Base-by-base conservation (phyloP, 2,113 vertebrate genomes). In the Actenoides hombroni region DNA sequence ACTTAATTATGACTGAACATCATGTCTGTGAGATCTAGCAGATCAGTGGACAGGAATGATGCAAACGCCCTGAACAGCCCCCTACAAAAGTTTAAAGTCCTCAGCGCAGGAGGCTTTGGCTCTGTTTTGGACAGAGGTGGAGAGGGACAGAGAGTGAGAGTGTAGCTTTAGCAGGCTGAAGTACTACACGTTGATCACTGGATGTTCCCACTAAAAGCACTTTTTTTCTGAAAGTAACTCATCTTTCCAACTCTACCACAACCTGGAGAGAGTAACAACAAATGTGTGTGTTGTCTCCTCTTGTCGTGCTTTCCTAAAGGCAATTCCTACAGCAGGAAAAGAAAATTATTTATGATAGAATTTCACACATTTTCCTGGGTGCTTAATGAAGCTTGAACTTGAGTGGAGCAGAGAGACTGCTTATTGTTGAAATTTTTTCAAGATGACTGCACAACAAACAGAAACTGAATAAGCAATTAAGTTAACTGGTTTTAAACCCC, bases 401-500 rank as follows among this genome's bases (percentile, higher is more conserved):
- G 92, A 96, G 90, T 25, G 12, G 75, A 94, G 63, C 70, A 83
- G 70, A 90, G 77, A 92, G 82, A 70, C 49, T 67, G 63, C 78
- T 96, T 91, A 92, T 67, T 94, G 87, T 88, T 77, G 85, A 90
- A 53, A 76, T 85, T 86, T 97, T 96, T 95, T 83, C 8, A 1
- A 97, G 90, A 95, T 96, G 90, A 95, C 87, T 95, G 93, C 93
- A 96, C 92, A 94, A 90, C 92, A 97, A 96, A 92, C 94, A 93
- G 81, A 92, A 95, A 95, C 67, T 59, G 78, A 96, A 92, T 77
- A 93, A 93, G 90, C 82, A 96, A 96, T 96, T 97, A 95, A 88
- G 84, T 94, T 90, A 96, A 93, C 90, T 96, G 90, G 78, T 79
- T 95, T 94, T 95, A 95, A 97, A 92, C 94, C 90, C 95, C 85